phyloP scores from a whole-genome alignment of 1,140 invertebrate species.

The Centruroides sculpturatus region DNA sequence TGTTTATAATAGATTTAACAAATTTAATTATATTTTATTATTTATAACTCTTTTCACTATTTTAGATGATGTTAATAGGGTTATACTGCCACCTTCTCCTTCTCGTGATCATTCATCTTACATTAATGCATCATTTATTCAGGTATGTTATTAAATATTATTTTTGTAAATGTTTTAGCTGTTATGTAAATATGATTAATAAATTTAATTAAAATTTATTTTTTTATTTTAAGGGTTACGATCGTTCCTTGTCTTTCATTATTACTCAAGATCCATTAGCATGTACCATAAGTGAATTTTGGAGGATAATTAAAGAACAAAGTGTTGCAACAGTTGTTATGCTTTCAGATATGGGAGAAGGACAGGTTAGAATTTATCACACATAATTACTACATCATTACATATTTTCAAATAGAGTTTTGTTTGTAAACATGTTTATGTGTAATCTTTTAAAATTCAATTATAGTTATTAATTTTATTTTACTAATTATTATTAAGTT shows the following conservation, averaged over 20 bases:
- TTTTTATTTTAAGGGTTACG: slow-evolving; percentile 47
- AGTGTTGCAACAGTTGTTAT: slow-evolving; percentile 81
- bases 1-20: no score
- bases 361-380: slow-evolving; percentile 1
- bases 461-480: no score
- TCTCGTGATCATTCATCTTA: slow-evolving; percentile 79
- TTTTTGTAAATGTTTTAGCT: not conserved
- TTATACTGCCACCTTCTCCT: slow-evolving; percentile 66
- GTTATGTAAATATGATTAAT: not conserved
- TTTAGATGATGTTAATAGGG: slow-evolving; percentile 63
- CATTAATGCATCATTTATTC: slow-evolving; percentile 93
- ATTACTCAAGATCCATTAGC: slow-evolving; percentile 90
- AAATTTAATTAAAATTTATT: not conserved
- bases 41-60: slow-evolving; percentile 1
- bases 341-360: slow-evolving; percentile 66
- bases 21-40: no score
- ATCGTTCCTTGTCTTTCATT: slow-evolving; percentile 83
- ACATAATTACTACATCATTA: no score
- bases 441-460: no score
- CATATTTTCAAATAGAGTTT: no score
- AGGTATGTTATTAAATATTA: slow-evolving; percentile 37
- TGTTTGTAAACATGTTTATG: no score
- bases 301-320: slow-evolving; percentile 92
- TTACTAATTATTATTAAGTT: no score
- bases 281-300: slow-evolving; percentile 78